A percentile compares a stretch with the other conserved stretches of the same genome.
phyloP scores from a whole-genome alignment of 2,113 vertebrate species.

The Corynorhinus townsendii region DNA sequence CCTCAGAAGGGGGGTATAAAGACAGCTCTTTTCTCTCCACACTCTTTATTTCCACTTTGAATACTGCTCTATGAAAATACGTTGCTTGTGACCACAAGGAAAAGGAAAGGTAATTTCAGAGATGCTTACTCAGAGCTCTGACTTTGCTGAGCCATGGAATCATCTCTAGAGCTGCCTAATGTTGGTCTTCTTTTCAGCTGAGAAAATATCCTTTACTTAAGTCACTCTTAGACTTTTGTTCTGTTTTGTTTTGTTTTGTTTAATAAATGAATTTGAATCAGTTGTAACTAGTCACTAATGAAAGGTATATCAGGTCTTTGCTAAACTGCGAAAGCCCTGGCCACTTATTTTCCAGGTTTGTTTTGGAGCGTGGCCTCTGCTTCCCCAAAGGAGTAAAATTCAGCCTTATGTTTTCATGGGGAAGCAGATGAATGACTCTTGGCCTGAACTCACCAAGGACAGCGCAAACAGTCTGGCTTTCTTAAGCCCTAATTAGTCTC shows the following conservation, averaged over 20 bases:
- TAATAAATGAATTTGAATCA: neutral
- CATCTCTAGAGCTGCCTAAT: neutral
- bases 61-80: neutral
- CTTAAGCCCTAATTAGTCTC: conserved; percentile 73
- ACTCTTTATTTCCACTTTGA: neutral
- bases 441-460: neutral
- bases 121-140: neutral
- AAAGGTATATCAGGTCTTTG: neutral
- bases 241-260: neutral
- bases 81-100: neutral
- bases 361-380: neutral
- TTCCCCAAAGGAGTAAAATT: neutral
- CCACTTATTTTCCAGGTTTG: neutral
- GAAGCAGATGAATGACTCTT: conserved; percentile 23
- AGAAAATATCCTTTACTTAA: neutral
- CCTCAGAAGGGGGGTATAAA: neutral
- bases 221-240: neutral
- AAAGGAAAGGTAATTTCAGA: neutral
- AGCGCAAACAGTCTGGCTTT: conserved; percentile 12
- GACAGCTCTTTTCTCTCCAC: neutral
- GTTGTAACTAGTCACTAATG: neutral
- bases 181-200: neutral
- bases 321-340: neutral
- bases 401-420: neutral
- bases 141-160: neutral